Evolutionary conservation across 2,888 invertebrate species (phyloP).

Genomic region (Microctonus brassicae): DNA sequence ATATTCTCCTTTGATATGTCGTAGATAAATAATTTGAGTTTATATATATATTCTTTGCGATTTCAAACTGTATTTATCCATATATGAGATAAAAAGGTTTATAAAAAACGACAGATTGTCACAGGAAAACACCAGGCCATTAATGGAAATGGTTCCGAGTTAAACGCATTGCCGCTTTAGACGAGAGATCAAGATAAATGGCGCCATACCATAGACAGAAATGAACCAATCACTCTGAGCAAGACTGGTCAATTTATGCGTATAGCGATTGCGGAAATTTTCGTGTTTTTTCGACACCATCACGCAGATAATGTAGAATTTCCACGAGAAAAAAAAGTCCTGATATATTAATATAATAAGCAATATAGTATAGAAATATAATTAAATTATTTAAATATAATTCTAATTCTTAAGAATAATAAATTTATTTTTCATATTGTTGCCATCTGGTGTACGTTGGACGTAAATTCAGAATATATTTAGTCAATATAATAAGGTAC

Average conservation of each 20-base stretch:
- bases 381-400: too few relatives aligned
- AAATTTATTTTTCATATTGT: too few relatives aligned
- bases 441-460: background rate
- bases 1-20: background rate
- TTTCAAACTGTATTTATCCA: slow-evolving; percentile 14
- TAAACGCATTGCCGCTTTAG: slow-evolving; percentile 19
- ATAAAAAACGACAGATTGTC: slow-evolving; percentile 13
- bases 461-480: too few relatives aligned
- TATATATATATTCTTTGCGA: background rate
- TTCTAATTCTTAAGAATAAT: too few relatives aligned
- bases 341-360: too few relatives aligned
- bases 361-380: too few relatives aligned
- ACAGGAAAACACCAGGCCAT: slow-evolving; percentile 24
- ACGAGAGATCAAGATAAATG: slow-evolving; percentile 34
- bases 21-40: background rate
- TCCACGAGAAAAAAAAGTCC: background rate
- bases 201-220: slow-evolving; percentile 33
- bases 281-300: background rate
- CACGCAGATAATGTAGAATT: background rate
- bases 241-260: background rate
- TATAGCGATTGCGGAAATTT: background rate
- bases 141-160: slow-evolving; percentile 23
- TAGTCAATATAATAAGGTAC: too few relatives aligned
- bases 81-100: slow-evolving; percentile 14
- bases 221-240: background rate